These are phyloP conservation scores for Orthonevra nobilis DNA, from an alignment of 2,888 invertebrate species.

Conservation along the genomic window DNA sequence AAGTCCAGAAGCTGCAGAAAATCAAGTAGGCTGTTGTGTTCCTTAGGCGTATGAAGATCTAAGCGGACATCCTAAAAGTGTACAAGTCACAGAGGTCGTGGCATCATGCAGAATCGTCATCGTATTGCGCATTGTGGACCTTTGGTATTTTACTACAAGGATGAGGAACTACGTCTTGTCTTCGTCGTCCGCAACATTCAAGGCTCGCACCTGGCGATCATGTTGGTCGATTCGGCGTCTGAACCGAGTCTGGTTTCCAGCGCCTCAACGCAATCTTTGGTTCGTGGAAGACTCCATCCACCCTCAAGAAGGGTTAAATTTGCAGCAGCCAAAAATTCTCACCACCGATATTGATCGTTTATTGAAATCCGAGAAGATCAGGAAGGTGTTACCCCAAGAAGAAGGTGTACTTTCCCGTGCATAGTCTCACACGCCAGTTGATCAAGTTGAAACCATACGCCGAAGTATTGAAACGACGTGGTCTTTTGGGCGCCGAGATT, in stretches of 20 bases:
- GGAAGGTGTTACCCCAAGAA: constrained; percentile 93
- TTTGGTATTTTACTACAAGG: constrained; percentile 95
- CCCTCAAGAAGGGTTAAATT: constrained; percentile 92
- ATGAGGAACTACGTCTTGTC: constrained; percentile 95
- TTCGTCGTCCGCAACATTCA: constrained; percentile 99
- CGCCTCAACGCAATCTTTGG: constrained; percentile 96
- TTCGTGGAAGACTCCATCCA: constrained; percentile 92
- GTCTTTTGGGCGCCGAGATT: no score
- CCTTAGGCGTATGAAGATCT: constrained; percentile 95
- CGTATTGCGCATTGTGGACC: constrained; percentile 98
- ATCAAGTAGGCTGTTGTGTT: constrained; percentile 99
- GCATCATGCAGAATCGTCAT: no score
- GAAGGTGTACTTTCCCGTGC: constrained; percentile 88
- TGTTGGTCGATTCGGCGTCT: constrained; percentile 98
- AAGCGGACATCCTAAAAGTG: constrained; percentile 98
- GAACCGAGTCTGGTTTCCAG: constrained; percentile 98
- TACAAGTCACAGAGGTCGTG: constrained; percentile 98
- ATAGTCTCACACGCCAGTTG: constrained; percentile 97
- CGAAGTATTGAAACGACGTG: constrained; percentile 92
- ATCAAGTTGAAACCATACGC: constrained; percentile 96
- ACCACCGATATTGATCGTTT: constrained; percentile 96
- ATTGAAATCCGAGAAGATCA: constrained; percentile 97
- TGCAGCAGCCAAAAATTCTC: constrained; percentile 98
- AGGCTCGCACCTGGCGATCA: constrained; percentile 98
- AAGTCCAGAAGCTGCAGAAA: constrained; percentile 96